Conservation (phyloP, 2,888 invertebrate species). For the Heliconius cydno region DNA sequence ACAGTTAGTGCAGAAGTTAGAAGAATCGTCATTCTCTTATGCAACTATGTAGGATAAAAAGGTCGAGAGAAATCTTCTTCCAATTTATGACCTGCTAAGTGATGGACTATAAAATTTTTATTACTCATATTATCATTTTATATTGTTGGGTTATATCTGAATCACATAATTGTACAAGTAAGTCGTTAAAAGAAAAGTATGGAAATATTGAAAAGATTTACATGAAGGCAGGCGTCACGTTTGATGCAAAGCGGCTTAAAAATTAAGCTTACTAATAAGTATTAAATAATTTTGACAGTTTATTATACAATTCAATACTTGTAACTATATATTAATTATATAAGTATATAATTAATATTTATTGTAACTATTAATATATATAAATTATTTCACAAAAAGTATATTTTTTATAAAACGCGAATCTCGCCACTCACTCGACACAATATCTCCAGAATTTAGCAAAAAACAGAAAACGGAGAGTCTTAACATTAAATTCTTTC, state of each 20-base stretch:
- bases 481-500: too few relatives aligned
- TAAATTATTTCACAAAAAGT: too few relatives aligned
- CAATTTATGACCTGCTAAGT: slow-evolving; percentile 34
- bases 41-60: slow-evolving; percentile 30
- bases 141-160: not conserved
- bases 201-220: not conserved
- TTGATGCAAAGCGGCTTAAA: not conserved
- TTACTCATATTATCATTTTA: slow-evolving; percentile 12
- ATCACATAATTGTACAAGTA: not conserved
- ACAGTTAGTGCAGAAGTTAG: slow-evolving; percentile 19
- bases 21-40: slow-evolving; percentile 23
- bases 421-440: too few relatives aligned
- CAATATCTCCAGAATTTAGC: too few relatives aligned
- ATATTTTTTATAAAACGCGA: too few relatives aligned
- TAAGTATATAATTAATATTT: too few relatives aligned
- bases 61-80: slow-evolving; percentile 18
- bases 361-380: too few relatives aligned
- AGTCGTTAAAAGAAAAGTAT: not conserved
- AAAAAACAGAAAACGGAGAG: too few relatives aligned
- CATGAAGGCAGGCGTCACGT: not conserved
- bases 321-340: too few relatives aligned
- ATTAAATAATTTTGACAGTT: not conserved
- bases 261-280: not conserved
- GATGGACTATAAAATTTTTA: slow-evolving; percentile 24
- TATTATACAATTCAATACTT: not conserved